Conservation (phyloP, 2,888 invertebrate species). For the Podabrus alpinus region DNA sequence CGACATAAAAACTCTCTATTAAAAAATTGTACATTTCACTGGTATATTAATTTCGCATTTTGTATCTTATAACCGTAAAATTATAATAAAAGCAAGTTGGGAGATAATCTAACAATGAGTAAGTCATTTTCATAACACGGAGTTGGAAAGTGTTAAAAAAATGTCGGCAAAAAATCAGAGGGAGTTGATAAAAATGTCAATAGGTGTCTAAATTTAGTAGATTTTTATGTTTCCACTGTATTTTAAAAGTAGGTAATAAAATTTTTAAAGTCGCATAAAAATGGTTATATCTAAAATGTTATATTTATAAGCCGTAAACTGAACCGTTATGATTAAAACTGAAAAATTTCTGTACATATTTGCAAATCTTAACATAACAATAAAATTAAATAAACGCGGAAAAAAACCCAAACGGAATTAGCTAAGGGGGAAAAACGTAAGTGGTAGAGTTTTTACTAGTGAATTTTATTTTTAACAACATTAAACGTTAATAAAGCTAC, state of each 20-base stretch:
- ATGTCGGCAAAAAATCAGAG: neutral
- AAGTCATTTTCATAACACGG: neutral
- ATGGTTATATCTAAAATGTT: neutral
- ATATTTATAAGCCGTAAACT: neutral
- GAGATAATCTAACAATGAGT: neutral
- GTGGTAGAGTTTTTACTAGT: too few relatives aligned
- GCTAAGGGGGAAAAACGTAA: too few relatives aligned
- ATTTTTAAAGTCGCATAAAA: neutral
- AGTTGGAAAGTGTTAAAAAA: neutral
- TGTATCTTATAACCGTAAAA: too few relatives aligned
- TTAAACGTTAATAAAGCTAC: too few relatives aligned
- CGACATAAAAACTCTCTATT: too few relatives aligned
- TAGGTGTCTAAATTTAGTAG: neutral
- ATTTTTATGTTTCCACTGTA: neutral
- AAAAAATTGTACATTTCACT: too few relatives aligned
- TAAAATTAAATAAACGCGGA: neutral
- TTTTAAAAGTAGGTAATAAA: neutral
- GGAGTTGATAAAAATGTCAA: neutral
- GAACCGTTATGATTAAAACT: neutral
- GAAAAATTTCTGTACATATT: neutral
- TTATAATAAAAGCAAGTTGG: too few relatives aligned
- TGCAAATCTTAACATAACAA: neutral
- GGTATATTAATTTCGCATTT: too few relatives aligned
- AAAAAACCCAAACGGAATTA: too few relatives aligned
- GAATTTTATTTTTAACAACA: too few relatives aligned